Conservation (phyloP, 2,113 vertebrate species). For the Clarias batrachus region DNA sequence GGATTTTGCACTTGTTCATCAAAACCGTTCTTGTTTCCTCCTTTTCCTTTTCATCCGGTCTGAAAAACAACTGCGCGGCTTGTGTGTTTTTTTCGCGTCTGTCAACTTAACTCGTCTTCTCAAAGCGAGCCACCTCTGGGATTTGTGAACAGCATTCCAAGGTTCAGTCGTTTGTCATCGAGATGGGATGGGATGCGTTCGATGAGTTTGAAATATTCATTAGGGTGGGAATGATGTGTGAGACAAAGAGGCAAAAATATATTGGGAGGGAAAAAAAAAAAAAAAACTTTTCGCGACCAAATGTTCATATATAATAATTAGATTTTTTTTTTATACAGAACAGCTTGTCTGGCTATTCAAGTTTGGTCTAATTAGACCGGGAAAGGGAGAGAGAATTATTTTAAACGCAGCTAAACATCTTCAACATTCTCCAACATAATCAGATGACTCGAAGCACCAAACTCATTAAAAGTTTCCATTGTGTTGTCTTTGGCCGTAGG, state of each 20-base stretch:
- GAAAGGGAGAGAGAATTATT: not conserved
- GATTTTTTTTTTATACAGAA: not conserved
- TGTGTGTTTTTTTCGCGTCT: slow-evolving; percentile 34
- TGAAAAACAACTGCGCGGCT: not conserved
- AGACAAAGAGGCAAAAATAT: not conserved
- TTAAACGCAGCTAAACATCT: slow-evolving; percentile 14
- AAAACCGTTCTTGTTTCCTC: not conserved
- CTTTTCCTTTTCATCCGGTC: not conserved
- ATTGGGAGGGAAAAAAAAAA: not conserved
- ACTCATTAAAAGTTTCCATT: slow-evolving; percentile 10
- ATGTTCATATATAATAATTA: not conserved
- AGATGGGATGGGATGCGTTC: not conserved
- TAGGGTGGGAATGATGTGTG: not conserved
- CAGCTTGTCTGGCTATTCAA: slow-evolving; percentile 20
- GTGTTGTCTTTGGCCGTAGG: slow-evolving; percentile 19
- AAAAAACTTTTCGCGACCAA: not conserved
- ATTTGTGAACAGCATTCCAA: slow-evolving; percentile 13
- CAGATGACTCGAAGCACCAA: not conserved
- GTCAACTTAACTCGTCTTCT: slow-evolving; percentile 23
- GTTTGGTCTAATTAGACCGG: slow-evolving; percentile 41
- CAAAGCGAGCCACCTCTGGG: slow-evolving; percentile 23
- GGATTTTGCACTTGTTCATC: not conserved
- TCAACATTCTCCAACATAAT: slow-evolving; percentile 11
- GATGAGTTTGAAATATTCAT: slow-evolving; percentile 10
- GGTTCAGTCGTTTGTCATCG: slow-evolving; percentile 4